A percentile compares a stretch with the other conserved stretches of the same genome.
These are phyloP conservation scores for Orgyia antiqua DNA, from an alignment of 2,888 invertebrate species.

Conservation along the genomic window DNA sequence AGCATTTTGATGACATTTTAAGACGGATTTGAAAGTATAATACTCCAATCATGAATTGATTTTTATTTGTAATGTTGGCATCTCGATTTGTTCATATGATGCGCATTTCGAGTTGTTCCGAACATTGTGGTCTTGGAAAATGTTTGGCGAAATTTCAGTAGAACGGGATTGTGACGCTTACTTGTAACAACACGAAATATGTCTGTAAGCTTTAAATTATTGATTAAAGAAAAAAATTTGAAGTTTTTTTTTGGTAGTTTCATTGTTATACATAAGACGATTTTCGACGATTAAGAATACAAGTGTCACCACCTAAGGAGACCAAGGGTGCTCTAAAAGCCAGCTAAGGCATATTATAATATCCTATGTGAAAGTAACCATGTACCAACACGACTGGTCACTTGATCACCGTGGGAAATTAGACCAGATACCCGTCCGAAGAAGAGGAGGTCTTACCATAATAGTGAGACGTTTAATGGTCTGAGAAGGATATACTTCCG, in stretches of 20 bases:
- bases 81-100: slow-evolving; percentile 38
- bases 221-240: slow-evolving; percentile 72
- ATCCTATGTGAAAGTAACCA: too few relatives aligned
- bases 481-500: too few relatives aligned
- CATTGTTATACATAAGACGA: too few relatives aligned
- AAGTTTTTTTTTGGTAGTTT: slow-evolving; percentile 54
- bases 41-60: slow-evolving; percentile 43
- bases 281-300: too few relatives aligned
- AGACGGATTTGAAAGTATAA: slow-evolving; percentile 34
- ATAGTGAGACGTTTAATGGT: too few relatives aligned
- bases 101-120: slow-evolving; percentile 33
- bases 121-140: slow-evolving; percentile 27
- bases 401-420: too few relatives aligned
- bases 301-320: too few relatives aligned
- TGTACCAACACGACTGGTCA: too few relatives aligned
- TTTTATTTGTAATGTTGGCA: slow-evolving; percentile 30
- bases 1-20: slow-evolving; percentile 36
- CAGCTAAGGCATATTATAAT: too few relatives aligned
- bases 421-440: too few relatives aligned
- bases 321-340: too few relatives aligned
- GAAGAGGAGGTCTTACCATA: too few relatives aligned
- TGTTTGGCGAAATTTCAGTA: slow-evolving; percentile 52
- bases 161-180: slow-evolving; percentile 35
- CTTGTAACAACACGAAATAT: slow-evolving; percentile 53
- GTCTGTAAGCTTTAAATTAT: slow-evolving; percentile 77